These are phyloP conservation scores for Drosophila ercepeae DNA, from an alignment of 1,140 invertebrate species.

Conservation along the genomic window DNA sequence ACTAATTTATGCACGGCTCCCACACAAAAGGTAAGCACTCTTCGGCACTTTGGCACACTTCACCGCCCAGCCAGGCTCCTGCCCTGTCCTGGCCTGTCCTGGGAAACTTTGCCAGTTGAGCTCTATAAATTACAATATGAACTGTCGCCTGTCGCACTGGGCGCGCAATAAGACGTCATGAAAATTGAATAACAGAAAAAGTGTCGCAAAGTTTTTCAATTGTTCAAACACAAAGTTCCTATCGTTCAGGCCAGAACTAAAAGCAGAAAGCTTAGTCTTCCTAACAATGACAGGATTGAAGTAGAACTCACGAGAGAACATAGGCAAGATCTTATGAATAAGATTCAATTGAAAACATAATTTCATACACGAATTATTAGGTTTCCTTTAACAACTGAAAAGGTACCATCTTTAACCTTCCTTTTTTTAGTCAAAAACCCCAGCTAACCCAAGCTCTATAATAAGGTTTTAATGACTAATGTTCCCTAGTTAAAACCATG, in stretches of 20 bases:
- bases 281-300: conserved; percentile 29
- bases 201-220: conserved; percentile 79
- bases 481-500: background rate
- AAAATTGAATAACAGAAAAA: conserved; percentile 73
- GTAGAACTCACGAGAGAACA: conserved; percentile 3
- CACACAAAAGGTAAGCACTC: conserved; percentile 52
- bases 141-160: conserved; percentile 43
- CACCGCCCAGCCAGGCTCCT: background rate
- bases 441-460: background rate
- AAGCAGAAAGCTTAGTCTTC: conserved; percentile 5
- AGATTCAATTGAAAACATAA: background rate
- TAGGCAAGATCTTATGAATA: conserved; percentile 5
- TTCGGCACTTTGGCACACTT: background rate
- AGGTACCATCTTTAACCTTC: background rate
- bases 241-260: conserved; percentile 5
- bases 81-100: background rate
- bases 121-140: conserved; percentile 81
- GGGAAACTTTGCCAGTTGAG: conserved; percentile 56
- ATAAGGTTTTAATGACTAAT: background rate
- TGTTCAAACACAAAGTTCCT: conserved; percentile 64
- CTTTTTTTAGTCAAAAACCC: too few relatives aligned
- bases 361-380: background rate
- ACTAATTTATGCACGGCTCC: conserved; percentile 71
- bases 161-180: conserved; percentile 68
- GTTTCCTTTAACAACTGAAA: too few relatives aligned